Base-by-base conservation (phyloP, 2,888 invertebrate species). In the Gisinianus flammeolus region DNA sequence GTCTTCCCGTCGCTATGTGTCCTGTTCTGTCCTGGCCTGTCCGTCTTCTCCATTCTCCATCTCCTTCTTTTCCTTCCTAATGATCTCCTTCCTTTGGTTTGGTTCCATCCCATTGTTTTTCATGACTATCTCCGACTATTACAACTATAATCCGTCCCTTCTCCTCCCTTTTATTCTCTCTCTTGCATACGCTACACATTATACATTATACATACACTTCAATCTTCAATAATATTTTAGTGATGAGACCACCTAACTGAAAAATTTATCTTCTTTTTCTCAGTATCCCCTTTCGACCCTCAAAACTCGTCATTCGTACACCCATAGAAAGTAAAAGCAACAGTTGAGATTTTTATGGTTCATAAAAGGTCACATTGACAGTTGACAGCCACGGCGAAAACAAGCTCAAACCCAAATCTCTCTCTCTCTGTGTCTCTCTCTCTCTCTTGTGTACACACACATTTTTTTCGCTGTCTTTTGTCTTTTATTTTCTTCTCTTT, bases 1-100 rank as follows among this genome's bases (percentile, higher is more conserved):
- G 56, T 67, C 67, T 69, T 79, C 79, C 74, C 74, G 74, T 78
- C 68, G 74, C n/a, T n/a, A n/a, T n/a, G n/a, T n/a, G n/a, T n/a
- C n/a, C n/a, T n/a, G n/a, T n/a, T n/a, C n/a, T n/a, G n/a, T n/a
- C n/a, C n/a, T 68, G 74, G 74, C 68, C 69, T 76, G 33, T 69
- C 76, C 76, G 19, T 68, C 68, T 54, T 54, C 24, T 31, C 44
- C 44, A 10, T 6, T 24, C 58, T 6, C 8, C 1, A 22, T 58
- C 58, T 26, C 54, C 28, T 26, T 62, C 26, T 62, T 26, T 62
- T 26, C 28, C 16, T 6, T 35, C 66, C 71, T 77, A 76, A 76
- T 68, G 76, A 76, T 68, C 58, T 58, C 33, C 72, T 31, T 26
- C 72, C 52, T 70, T 30, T 44, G 44, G 19, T 26, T 58, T 72